phyloP scores from a whole-genome alignment of 2,113 vertebrate genomes.

The Agelaius phoeniceus region DNA sequence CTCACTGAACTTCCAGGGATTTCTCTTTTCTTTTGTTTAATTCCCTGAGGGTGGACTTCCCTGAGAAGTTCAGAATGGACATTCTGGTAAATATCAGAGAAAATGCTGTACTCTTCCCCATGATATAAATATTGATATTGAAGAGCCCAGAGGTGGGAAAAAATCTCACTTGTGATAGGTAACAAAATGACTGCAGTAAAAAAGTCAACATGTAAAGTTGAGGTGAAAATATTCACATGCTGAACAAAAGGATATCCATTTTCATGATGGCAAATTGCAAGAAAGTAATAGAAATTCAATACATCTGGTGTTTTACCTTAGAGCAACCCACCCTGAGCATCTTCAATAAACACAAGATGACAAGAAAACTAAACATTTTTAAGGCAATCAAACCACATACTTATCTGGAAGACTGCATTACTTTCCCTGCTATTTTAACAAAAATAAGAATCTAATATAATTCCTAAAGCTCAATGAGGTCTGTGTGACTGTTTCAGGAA shows the following conservation, averaged over 20 bases:
- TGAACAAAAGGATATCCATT: background rate
- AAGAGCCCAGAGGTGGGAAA: background rate
- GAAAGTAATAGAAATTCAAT: background rate
- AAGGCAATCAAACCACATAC: background rate
- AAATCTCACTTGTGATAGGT: background rate
- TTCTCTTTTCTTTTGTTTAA: background rate
- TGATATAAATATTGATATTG: background rate
- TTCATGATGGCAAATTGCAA: background rate
- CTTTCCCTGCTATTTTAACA: background rate
- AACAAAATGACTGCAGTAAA: background rate
- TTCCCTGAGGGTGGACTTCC: background rate
- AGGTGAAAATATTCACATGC: constrained; percentile 1
- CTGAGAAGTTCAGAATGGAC: background rate
- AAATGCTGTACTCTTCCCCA: background rate
- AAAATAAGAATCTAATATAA: background rate
- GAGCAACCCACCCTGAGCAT: background rate
- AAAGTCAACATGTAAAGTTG: background rate
- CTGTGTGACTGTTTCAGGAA: background rate
- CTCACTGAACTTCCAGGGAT: background rate
- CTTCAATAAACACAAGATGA: background rate
- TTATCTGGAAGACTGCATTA: background rate
- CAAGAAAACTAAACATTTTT: background rate
- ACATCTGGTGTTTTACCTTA: background rate
- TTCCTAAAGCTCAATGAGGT: background rate
- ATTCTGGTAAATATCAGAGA: background rate